Percentiles rank a stretch among this genome's conserved stretches.
These are phyloP conservation scores for Lepidotrigona ventralis DNA, from an alignment of 1,140 invertebrate genomes.

Conservation along the genomic window DNA sequence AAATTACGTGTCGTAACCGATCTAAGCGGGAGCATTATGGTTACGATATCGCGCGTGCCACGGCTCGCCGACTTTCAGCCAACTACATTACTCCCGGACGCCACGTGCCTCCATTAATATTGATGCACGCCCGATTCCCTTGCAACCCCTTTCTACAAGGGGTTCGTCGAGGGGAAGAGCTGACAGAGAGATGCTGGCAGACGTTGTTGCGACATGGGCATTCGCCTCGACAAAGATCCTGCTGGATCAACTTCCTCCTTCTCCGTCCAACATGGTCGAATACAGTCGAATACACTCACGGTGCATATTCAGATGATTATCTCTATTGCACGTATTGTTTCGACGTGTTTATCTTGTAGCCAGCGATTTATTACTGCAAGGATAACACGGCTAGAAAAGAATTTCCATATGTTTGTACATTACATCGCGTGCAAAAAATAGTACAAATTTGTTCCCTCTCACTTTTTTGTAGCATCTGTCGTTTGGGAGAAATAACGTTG, in stretches of 20 bases:
- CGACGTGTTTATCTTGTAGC: too few species aligned
- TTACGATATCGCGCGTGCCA: constrained; percentile 33
- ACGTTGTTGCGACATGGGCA: constrained; percentile 23
- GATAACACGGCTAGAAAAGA: too few species aligned
- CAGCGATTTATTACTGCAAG: too few species aligned
- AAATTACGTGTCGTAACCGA: constrained; percentile 50
- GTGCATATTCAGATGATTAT: constrained; percentile 4
- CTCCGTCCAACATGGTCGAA: too few species aligned
- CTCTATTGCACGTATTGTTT: not conserved
- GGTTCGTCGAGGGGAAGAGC: constrained; percentile 13
- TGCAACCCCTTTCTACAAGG: constrained; percentile 23
- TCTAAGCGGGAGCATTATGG: constrained; percentile 25
- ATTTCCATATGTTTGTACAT: too few species aligned
- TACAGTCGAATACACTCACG: too few species aligned
- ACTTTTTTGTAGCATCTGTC: too few species aligned
- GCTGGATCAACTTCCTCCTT: constrained; percentile 14
- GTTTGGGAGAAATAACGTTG: too few species aligned
- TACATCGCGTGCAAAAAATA: too few species aligned
- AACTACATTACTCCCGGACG: constrained; percentile 59
- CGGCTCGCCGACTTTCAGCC: constrained; percentile 41
- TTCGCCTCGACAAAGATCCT: not conserved
- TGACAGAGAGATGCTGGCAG: constrained; percentile 31
- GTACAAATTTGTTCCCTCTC: too few species aligned
- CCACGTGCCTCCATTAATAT: constrained; percentile 57
- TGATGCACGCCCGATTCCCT: constrained; percentile 41